phyloP scores from a whole-genome alignment of 2,797 vertebrate genomes.

The Ceyx erithaca region DNA sequence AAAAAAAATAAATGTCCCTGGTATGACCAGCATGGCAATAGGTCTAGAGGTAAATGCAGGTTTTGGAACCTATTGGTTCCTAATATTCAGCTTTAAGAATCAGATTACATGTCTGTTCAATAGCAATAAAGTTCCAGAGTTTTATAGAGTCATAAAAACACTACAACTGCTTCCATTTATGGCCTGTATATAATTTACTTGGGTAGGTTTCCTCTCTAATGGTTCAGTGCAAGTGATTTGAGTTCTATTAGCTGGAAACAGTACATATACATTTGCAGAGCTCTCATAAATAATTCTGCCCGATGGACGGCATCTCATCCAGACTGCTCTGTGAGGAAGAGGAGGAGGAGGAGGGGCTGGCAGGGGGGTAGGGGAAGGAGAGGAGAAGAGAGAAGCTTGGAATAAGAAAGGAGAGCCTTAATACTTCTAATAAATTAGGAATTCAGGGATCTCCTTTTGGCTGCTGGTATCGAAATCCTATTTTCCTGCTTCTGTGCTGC shows the following conservation, averaged over 20 bases:
- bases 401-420: background rate
- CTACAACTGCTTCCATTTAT: slow-evolving; percentile 74
- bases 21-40: background rate
- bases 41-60: background rate
- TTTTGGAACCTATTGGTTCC: slow-evolving; percentile 46
- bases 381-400: background rate
- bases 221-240: slow-evolving; percentile 69
- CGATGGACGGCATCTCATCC: background rate
- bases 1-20: background rate
- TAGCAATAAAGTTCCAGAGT: slow-evolving; percentile 77
- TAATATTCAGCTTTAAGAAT: slow-evolving; percentile 69
- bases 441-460: background rate
- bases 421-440: background rate
- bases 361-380: background rate
- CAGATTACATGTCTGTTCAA: slow-evolving; percentile 77
- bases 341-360: background rate
- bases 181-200: slow-evolving; percentile 65
- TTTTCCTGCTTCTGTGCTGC: slow-evolving; percentile 3
- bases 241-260: slow-evolving; percentile 76
- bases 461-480: background rate
- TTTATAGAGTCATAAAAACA: slow-evolving; percentile 79
- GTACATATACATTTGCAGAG: slow-evolving; percentile 74
- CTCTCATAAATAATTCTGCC: slow-evolving; percentile 70
- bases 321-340: background rate
- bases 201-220: slow-evolving; percentile 75